Evolutionary conservation across 2,113 vertebrate genomes (phyloP).

Genomic region (Physeter macrocephalus): DNA sequence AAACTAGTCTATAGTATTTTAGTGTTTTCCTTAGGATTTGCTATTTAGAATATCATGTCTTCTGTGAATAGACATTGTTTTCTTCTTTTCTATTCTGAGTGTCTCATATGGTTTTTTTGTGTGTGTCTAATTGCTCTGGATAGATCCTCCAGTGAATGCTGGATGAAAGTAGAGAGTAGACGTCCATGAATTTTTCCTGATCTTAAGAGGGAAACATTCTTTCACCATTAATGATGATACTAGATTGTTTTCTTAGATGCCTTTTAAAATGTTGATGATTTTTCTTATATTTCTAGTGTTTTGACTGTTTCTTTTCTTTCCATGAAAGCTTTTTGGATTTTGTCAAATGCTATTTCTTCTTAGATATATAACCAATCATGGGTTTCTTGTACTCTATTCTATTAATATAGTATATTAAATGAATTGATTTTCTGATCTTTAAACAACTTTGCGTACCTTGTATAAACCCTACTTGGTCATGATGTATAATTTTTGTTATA

Average conservation of each 20-base stretch:
- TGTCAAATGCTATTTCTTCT: not conserved
- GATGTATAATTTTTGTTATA: not conserved
- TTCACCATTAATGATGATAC: not conserved
- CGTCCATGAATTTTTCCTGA: not conserved
- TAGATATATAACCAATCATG: not conserved
- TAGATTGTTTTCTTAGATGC: not conserved
- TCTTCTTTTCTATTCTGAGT: not conserved
- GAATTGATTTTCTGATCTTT: not conserved
- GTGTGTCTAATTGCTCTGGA: not conserved
- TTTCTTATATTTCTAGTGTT: not conserved
- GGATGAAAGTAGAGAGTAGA: not conserved
- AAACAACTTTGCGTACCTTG: not conserved
- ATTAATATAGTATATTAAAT: too few relatives aligned
- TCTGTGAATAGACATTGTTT: not conserved
- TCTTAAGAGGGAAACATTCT: not conserved
- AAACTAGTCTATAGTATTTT: not conserved
- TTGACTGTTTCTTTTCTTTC: not conserved
- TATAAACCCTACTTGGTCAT: not conserved
- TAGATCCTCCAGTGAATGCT: not conserved
- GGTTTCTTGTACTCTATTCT: not conserved
- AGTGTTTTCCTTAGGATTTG: not conserved
- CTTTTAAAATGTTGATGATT: not conserved
- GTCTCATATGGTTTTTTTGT: not conserved
- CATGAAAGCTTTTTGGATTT: not conserved
- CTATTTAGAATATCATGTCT: not conserved